phyloP scores from a whole-genome alignment of 1,140 invertebrate genomes.

The Dreissena polymorpha region DNA sequence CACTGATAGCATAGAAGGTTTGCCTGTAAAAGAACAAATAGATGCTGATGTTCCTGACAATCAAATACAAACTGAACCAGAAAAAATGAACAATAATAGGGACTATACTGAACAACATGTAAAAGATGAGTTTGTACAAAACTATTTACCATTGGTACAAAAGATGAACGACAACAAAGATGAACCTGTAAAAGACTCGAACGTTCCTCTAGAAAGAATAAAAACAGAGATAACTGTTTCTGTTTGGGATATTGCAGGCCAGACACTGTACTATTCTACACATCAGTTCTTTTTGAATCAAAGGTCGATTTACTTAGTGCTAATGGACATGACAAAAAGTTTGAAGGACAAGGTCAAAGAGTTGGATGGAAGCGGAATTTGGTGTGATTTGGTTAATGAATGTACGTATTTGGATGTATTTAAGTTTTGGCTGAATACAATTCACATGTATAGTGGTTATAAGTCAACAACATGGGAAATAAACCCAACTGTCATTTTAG shows the following conservation, averaged over 20 bases:
- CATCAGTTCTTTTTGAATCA: too few species aligned
- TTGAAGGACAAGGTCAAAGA: conserved; percentile 1
- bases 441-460: too few species aligned
- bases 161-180: not conserved
- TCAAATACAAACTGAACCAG: not conserved
- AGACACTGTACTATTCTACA: too few species aligned
- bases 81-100: not conserved
- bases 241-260: conserved; percentile 42
- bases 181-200: not conserved
- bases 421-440: conserved; percentile 41
- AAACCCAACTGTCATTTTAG: conserved; percentile 27
- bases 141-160: too few species aligned
- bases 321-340: conserved; percentile 27
- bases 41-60: not conserved
- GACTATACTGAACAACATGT: too few species aligned
- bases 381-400: conserved; percentile 8
- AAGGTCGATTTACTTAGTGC: too few species aligned
- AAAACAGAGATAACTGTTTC: not conserved
- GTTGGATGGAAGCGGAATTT: conserved; percentile 4
- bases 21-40: not conserved
- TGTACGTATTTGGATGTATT: conserved; percentile 41
- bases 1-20: too few species aligned
- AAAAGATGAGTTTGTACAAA: not conserved
- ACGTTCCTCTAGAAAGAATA: not conserved
- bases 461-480: not conserved